Evolutionary conservation across 92 coral and sea anemone genomes (phyloP), one percentile per base, ranked within the genome.

Genomic region (Parazoanthus swiftii): DNA sequence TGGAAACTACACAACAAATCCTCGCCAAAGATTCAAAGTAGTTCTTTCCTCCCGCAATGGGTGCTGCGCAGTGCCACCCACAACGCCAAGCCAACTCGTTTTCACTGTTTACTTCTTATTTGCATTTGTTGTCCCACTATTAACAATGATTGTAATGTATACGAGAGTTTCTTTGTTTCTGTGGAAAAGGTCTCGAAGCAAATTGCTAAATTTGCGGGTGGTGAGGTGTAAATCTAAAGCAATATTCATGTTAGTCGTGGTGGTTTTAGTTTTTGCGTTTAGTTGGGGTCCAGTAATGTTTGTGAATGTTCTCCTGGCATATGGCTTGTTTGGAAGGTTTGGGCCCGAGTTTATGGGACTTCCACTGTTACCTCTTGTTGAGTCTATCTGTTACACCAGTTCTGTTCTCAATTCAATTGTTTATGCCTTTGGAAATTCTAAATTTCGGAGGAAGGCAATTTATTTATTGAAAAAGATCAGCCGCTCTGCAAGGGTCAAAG

Each of bases 261-360:
- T 94, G 8, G 90, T 94, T 8, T 23, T 92, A 26, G 86, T 91
- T 79, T 92, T 92, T 89, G 84, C 86, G 14, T 11, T 94, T 5
- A 92, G 96, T 89, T 94, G 96, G 96, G 94, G 95, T 2, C 96
- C 96, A 0, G 29, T 94, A 44, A 90, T 92, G 94, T 70, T 90
- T 5, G 81, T 94, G 29, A 89, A 92, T 38, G 35, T 92, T 51
- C 16, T 86, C 13, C 59, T 77, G 25, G 90, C 78, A 16, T 70
- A 82, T 4, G 85, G 54, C n/a, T n/a, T 10, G 23, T 37, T 20
- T 50, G 25, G 77, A 54, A 33, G 42, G 16, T 3, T 54, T 18
- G 56, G 76, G 2, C 46, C 81, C 11, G 21, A 15, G 10, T 13
- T 83, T 4, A 4, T 33, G 29, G 58, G 79, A 8, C 35, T 54